A percentile compares a stretch with the other conserved stretches of the same genome.
These are phyloP conservation scores for Pachycephus smyrnensis DNA, from an alignment of 2,888 invertebrate genomes.

Conservation along the genomic window DNA sequence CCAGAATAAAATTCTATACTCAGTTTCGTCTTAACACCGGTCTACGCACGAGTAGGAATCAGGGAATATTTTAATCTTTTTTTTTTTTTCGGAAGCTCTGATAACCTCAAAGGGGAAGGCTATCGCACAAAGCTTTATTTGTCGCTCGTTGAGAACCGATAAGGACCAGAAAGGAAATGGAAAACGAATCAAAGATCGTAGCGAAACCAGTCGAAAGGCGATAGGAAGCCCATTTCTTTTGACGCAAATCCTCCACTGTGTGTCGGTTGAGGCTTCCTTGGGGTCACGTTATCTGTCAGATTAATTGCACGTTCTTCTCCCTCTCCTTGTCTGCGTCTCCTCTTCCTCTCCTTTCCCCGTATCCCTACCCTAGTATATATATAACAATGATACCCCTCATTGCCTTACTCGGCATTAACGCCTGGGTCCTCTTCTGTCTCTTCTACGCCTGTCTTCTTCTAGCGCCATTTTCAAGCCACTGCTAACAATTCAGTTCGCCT, in stretches of 20 bases:
- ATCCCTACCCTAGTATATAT: background rate
- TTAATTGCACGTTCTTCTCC: constrained; percentile 41
- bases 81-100: background rate
- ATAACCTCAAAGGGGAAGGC: background rate
- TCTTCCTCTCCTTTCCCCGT: too few relatives aligned
- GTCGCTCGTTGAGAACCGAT: background rate
- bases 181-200: constrained; percentile 8
- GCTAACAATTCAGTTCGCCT: background rate
- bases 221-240: constrained; percentile 54
- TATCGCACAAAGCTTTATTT: background rate
- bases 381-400: background rate
- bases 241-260: constrained; percentile 51
- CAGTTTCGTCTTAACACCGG: background rate
- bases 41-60: background rate
- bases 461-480: background rate
- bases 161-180: background rate
- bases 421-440: background rate
- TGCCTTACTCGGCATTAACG: background rate
- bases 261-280: constrained; percentile 51
- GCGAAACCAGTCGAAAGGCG: constrained; percentile 38
- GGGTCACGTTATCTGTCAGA: constrained; percentile 58
- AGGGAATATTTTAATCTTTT: background rate
- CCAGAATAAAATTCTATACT: background rate
- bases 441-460: background rate
- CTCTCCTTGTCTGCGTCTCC: background rate